These are phyloP conservation scores for Camarhynchus parvulus DNA, from an alignment of 2,113 vertebrate species.

Conservation along the genomic window DNA sequence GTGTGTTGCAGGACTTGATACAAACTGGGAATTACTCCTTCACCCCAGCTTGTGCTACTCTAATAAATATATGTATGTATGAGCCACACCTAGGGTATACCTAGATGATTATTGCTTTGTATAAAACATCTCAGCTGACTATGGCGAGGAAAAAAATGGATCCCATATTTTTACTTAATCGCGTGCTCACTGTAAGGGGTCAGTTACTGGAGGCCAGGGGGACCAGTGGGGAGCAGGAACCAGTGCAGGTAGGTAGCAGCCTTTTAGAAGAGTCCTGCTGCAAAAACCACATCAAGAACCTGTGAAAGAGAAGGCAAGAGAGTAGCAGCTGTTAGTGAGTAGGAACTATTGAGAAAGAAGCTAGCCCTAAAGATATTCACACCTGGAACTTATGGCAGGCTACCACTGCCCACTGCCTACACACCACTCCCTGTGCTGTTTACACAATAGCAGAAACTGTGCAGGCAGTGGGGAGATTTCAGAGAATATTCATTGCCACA, in stretches of 20 bases:
- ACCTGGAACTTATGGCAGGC: not conserved
- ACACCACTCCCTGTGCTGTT: not conserved
- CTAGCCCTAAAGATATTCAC: not conserved
- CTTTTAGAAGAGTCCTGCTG: not conserved
- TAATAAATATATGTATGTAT: accelerated
- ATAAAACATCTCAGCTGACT: not conserved
- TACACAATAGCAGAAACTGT: not conserved
- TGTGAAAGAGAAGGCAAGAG: not conserved
- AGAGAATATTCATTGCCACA: not conserved
- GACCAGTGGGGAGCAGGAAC: not conserved
- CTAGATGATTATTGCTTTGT: not conserved
- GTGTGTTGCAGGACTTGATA: not conserved
- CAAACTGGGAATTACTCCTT: not conserved
- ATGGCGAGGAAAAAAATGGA: not conserved
- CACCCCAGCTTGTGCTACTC: not conserved
- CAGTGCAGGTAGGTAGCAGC: not conserved
- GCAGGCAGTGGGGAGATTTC: not conserved
- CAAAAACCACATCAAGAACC: not conserved
- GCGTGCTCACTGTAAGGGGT: not conserved
- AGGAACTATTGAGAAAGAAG: not conserved
- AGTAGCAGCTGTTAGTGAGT: not conserved
- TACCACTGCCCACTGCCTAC: not conserved
- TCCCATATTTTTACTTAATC: not conserved
- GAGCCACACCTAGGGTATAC: not conserved
- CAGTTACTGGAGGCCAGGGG: not conserved